Base-by-base conservation (phyloP, 1,140 invertebrate genomes). In the Arion vulgaris region DNA sequence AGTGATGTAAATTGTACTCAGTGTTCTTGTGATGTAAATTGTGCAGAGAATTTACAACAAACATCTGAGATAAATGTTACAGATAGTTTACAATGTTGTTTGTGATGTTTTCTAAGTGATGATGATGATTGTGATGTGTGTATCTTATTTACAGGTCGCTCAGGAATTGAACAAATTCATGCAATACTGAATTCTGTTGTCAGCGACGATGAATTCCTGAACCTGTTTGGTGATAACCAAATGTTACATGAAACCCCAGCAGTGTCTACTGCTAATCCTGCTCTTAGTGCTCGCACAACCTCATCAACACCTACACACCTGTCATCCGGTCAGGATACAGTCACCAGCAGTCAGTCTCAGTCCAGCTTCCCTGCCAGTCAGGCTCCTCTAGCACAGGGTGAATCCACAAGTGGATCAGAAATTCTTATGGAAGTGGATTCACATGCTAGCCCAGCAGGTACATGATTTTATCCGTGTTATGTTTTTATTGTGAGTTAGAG, bases 341-440 rank as follows among this genome's bases (percentile, higher is more conserved):
- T 34, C 36, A 39, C 57, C 17, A 39, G 32, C 23, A 78, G 76
- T 36, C 78, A 80, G 68, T 71, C 78, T 23, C 66, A 71, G 78
- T n/a, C 78, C 26, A 71, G 62, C 26, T 76, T 32, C 32, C 62
- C 28, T 66, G 28, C 45, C 15, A n/a, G 49, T 51, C 17, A n/a
- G 34, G 49, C 51, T 62, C 45, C 53, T 66, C 45, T 53, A 69
- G 38, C 69, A 19, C 38, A 53, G 41, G 69, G 68, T 28, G 69
- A 84, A 41, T 23, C 51, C 19, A 72, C 81, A 15, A 57, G 69
- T 38, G 72, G 73, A n/a, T 28, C 83, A 28, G 90, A 88, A 51
- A 85, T 87, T 23, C 89, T 89, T 9, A 91, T 91, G 91, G 90
- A 91, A 77, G 86, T 91, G 34, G 91, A 91, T 74, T 13, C 80